Base-by-base conservation (phyloP, 2,113 vertebrate species). In the Phaetusa simplex region DNA sequence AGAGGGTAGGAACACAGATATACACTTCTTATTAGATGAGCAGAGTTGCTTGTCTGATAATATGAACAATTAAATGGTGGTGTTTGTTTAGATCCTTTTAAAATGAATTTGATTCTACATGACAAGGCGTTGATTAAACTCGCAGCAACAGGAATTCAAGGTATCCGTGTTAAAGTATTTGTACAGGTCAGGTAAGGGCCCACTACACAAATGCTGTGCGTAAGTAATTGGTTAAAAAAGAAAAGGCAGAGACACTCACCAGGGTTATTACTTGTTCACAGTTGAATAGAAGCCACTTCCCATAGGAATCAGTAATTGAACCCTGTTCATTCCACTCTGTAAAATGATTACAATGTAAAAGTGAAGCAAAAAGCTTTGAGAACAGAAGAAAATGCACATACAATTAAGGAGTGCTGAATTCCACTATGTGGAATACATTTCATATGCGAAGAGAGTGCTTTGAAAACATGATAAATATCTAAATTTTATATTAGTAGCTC, bases 21-120 rank as follows among this genome's bases (percentile, higher is more conserved):
- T 45, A 96, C 74, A 76, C 93, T 95, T 97, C 86, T 96, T 97
- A 98, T 97, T 98, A 98, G 95, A 98, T 94, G 93, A 98, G 83
- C 71, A 61, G 86, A 95, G 83, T 97, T 98, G 86, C 93, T 98
- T 97, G 93, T 96, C 95, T 97, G 93, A 92, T 97, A 97, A 98
- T 95, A 86, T 29, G 82, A 97, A 98, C 93, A 98, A 97, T 98
- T 98, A 98, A 97, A 96, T 93, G 85, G 67, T 71, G 73, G 55
- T 85, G 74, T 97, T 98, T 98, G 95, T 98, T 97, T 97, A 96
- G 76, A 93, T 92, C 52, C 88, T 80, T 95, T 77, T 72, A 89
- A 92, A 96, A 97, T 94, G 29, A 71, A 81, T 95, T 94, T 94
- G 82, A 95, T 97, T 89, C 76, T 81, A 84, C 69, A 24, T 73